These are phyloP conservation scores for Caradrina clavipalpis DNA, from an alignment of 2,888 invertebrate genomes.

Conservation along the genomic window DNA sequence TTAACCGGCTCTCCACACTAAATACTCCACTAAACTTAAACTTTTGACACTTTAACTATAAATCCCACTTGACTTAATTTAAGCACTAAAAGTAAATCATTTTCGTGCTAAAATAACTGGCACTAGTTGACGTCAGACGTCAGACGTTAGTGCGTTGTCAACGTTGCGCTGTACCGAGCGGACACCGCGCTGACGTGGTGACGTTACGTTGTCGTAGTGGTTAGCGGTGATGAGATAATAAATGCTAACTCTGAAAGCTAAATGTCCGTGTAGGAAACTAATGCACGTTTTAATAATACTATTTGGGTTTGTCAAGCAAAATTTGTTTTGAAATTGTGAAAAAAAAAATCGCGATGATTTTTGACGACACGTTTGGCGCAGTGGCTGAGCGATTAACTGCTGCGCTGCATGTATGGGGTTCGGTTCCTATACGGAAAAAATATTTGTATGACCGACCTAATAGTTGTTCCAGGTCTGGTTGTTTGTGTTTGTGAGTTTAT, in stretches of 20 bases:
- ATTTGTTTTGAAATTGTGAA: too few relatives aligned
- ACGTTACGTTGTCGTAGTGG: background rate
- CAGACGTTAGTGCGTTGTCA: constrained; percentile 22
- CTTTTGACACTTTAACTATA: background rate
- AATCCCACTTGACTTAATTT: background rate
- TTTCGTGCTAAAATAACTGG: constrained; percentile 18
- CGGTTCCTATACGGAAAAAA: too few relatives aligned
- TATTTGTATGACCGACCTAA: too few relatives aligned
- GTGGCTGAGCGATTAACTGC: too few relatives aligned
- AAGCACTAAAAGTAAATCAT: constrained; percentile 16
- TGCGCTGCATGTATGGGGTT: too few relatives aligned
- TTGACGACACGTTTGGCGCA: too few relatives aligned
- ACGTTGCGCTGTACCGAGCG: constrained; percentile 10
- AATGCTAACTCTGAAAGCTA: background rate
- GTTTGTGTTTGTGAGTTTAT: too few relatives aligned
- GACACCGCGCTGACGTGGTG: constrained; percentile 33
- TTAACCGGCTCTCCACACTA: background rate
- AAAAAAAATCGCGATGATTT: background rate
- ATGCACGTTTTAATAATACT: background rate
- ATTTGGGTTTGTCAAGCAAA: background rate
- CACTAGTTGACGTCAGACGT: constrained; percentile 2
- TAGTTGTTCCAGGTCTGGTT: too few relatives aligned
- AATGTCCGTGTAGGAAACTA: background rate
- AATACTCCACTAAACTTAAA: background rate
- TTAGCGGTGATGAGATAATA: constrained; percentile 14